Conservation (phyloP, 2,113 vertebrate species). For the Cottus gobio region DNA sequence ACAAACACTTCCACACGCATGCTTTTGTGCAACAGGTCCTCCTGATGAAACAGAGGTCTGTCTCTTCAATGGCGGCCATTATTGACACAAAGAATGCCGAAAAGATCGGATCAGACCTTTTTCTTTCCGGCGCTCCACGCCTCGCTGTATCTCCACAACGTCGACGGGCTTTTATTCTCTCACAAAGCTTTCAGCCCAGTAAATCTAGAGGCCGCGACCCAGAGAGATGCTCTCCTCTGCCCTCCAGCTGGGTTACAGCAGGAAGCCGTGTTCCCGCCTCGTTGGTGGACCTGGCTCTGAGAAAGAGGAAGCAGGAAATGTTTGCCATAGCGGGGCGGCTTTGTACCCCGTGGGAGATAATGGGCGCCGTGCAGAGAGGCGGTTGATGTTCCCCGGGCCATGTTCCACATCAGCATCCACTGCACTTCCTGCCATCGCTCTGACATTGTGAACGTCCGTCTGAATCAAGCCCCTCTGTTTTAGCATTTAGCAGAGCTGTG, state of each 20-base stretch:
- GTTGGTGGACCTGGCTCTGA: slow-evolving; percentile 47
- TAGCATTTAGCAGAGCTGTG: not conserved
- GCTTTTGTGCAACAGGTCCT: not conserved
- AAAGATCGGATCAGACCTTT: not conserved
- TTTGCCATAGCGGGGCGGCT: slow-evolving; percentile 64
- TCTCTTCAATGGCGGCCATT: not conserved
- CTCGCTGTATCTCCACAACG: slow-evolving; percentile 14
- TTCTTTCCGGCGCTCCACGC: not conserved
- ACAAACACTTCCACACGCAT: not conserved
- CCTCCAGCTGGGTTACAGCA: slow-evolving; percentile 63
- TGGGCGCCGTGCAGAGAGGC: slow-evolving; percentile 69
- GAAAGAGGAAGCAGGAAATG: slow-evolving; percentile 74
- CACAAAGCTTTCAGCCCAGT: slow-evolving; percentile 60
- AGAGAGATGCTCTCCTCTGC: slow-evolving; percentile 39
- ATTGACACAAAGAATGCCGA: not conserved
- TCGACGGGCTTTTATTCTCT: slow-evolving; percentile 62
- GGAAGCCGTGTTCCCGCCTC: slow-evolving; percentile 60
- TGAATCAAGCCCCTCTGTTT: not conserved
- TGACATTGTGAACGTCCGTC: slow-evolving; percentile 4
- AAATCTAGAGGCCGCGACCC: slow-evolving; percentile 35
- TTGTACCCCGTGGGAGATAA: slow-evolving; percentile 77
- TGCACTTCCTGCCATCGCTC: slow-evolving; percentile 29
- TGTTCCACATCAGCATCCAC: slow-evolving; percentile 66
- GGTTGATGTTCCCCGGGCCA: slow-evolving; percentile 61
- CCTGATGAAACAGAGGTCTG: too few species aligned